Evolutionary conservation across 2,888 invertebrate genomes (phyloP).

Genomic region (Aspidiotus rigidus): DNA sequence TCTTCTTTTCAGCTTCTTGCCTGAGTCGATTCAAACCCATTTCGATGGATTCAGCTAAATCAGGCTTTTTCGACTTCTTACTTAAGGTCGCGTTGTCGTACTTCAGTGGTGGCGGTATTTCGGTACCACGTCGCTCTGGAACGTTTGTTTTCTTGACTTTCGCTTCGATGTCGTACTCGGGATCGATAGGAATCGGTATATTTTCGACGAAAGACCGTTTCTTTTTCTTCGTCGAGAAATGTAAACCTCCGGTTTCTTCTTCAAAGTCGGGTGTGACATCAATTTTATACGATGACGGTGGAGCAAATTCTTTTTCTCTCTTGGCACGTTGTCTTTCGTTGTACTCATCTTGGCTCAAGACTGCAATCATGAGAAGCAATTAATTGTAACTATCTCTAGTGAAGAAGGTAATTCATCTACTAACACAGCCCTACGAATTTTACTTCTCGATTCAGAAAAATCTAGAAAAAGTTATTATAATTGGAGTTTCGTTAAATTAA

Average conservation of each 20-base stretch:
- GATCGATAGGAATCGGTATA: constrained; percentile 13
- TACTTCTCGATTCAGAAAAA: no score
- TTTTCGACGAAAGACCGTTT: neutral
- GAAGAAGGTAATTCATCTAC: no score
- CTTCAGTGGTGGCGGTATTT: constrained; percentile 27
- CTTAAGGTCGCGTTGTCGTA: constrained; percentile 13
- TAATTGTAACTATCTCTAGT: no score
- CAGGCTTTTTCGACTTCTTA: constrained; percentile 6
- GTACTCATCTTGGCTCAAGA: constrained; percentile 69
- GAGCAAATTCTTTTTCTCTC: constrained; percentile 39
- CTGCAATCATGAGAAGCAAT: constrained; percentile 39
- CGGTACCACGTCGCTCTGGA: constrained; percentile 11
- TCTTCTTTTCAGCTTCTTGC: constrained; percentile 18
- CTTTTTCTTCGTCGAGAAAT: constrained; percentile 10
- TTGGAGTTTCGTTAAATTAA: no score
- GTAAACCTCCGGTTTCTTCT: constrained; percentile 7
- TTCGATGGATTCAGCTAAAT: constrained; percentile 23
- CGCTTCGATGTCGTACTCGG: constrained; percentile 15
- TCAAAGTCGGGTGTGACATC: neutral
- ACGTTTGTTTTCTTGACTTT: neutral
- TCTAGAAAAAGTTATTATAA: no score
- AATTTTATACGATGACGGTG: constrained; percentile 30
- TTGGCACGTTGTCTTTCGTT: constrained; percentile 63
- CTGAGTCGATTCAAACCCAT: constrained; percentile 25
- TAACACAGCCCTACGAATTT: no score